Conservation (phyloP, 2,888 invertebrate genomes). For the Ophioninae sp. region DNA sequence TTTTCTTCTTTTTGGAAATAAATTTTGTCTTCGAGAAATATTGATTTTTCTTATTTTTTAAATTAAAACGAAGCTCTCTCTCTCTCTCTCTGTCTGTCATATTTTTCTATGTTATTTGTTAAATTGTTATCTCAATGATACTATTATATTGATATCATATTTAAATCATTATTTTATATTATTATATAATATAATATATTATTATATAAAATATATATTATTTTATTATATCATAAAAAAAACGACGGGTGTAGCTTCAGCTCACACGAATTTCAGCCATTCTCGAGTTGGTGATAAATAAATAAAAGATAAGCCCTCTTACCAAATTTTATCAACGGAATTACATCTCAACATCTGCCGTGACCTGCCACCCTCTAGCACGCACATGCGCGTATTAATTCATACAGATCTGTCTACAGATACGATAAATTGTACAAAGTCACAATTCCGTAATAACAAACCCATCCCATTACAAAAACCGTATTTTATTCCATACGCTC, state of each 20-base stretch:
- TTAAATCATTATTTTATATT: too few relatives aligned
- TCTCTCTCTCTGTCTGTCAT: too few relatives aligned
- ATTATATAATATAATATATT: too few relatives aligned
- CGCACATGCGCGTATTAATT: not conserved
- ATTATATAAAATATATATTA: too few relatives aligned
- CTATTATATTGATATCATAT: too few relatives aligned
- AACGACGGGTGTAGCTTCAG: constrained; percentile 31
- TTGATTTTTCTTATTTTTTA: too few relatives aligned
- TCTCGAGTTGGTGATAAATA: constrained; percentile 53
- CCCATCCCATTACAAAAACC: not conserved
- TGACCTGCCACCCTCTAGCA: constrained; percentile 35
- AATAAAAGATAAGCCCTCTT: constrained; percentile 59
- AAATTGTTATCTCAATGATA: too few relatives aligned
- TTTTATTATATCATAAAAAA: constrained; percentile 1
- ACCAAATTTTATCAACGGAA: constrained; percentile 56
- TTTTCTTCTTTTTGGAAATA: too few relatives aligned
- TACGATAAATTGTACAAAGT: constrained; percentile 27
- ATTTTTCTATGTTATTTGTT: too few relatives aligned
- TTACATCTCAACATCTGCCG: constrained; percentile 60
- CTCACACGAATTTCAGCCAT: constrained; percentile 23
- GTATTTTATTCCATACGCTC: constrained; percentile 18
- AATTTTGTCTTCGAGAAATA: too few relatives aligned
- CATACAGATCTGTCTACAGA: constrained; percentile 47
- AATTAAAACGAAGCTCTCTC: too few relatives aligned
- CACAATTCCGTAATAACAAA: constrained; percentile 45